phyloP scores from a whole-genome alignment of 2,888 invertebrate genomes.

The Oscheius sp. region DNA sequence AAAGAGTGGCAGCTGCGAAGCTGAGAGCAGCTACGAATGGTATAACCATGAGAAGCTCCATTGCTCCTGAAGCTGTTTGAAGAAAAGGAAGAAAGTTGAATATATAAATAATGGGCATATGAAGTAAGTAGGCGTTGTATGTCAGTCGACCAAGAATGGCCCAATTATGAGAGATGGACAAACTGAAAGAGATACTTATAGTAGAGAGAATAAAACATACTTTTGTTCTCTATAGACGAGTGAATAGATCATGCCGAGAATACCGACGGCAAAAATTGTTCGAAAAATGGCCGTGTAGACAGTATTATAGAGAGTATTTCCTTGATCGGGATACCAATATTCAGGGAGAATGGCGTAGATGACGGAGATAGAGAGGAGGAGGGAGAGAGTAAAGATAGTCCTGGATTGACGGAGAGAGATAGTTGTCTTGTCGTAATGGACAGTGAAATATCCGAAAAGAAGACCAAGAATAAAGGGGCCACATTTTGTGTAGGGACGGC shows the following conservation, averaged over 20 bases:
- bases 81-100: conserved; percentile 63
- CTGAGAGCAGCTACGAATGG: conserved; percentile 59
- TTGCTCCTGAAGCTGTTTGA: conserved; percentile 57
- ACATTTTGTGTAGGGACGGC: conserved; percentile 66
- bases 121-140: conserved; percentile 65
- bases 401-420: conserved; percentile 25
- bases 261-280: conserved; percentile 59
- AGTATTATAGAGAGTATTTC: conserved; percentile 63
- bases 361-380: conserved; percentile 44
- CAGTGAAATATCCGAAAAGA: conserved; percentile 57
- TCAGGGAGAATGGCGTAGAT: conserved; percentile 68
- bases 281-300: conserved; percentile 67
- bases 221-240: conserved; percentile 41
- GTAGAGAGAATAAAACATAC: conserved; percentile 26
- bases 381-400: conserved; percentile 34
- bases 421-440: conserved; percentile 25
- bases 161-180: conserved; percentile 47
- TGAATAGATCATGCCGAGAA: conserved; percentile 57
- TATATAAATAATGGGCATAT: conserved; percentile 68
- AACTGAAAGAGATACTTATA: conserved; percentile 42
- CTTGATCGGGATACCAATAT: conserved; percentile 62
- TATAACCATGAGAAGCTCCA: conserved; percentile 57
- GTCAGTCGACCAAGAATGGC: conserved; percentile 61
- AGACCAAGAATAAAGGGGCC: conserved; percentile 67
- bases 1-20: conserved; percentile 58